Percentiles rank a stretch among this genome's conserved stretches.
Evolutionary conservation across 1,140 invertebrate genomes (phyloP).

Genomic region (Heliothis virescens): DNA sequence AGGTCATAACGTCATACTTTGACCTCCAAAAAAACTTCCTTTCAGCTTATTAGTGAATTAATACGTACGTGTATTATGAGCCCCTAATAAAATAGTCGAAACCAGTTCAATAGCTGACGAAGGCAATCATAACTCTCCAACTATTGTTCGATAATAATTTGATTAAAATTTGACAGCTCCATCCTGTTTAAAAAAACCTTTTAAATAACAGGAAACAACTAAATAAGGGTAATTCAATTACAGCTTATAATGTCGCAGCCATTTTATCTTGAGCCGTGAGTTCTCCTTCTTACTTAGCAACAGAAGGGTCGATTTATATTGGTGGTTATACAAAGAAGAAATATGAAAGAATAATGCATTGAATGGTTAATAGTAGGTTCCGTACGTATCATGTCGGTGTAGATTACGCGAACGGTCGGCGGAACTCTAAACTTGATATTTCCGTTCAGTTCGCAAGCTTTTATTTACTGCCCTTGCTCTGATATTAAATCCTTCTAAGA

Average conservation of each 20-base stretch:
- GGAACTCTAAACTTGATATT: constrained; percentile 80
- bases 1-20: constrained; percentile 7
- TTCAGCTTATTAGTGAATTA: constrained; percentile 26
- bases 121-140: constrained; percentile 69
- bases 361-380: constrained; percentile 68
- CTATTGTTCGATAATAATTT: constrained; percentile 78
- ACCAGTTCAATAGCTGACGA: constrained; percentile 56
- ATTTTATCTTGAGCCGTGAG: constrained; percentile 28
- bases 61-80: constrained; percentile 7
- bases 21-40: not conserved
- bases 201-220: constrained; percentile 73
- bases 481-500: constrained; percentile 17
- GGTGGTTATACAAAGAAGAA: constrained; percentile 58
- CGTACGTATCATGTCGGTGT: constrained; percentile 78
- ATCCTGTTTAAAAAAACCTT: constrained; percentile 72
- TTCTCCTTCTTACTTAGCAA: constrained; percentile 16
- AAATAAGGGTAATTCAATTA: constrained; percentile 80
- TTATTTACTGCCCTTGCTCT: constrained; percentile 46
- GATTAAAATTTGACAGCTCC: constrained; percentile 82
- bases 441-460: constrained; percentile 63
- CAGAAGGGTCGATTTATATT: constrained; percentile 52
- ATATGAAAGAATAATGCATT: constrained; percentile 60
- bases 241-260: constrained; percentile 52
- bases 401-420: constrained; percentile 65
- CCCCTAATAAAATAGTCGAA: constrained; percentile 31